Conservation (phyloP, 1,140 invertebrate genomes). For the Achatina immaculata region DNA sequence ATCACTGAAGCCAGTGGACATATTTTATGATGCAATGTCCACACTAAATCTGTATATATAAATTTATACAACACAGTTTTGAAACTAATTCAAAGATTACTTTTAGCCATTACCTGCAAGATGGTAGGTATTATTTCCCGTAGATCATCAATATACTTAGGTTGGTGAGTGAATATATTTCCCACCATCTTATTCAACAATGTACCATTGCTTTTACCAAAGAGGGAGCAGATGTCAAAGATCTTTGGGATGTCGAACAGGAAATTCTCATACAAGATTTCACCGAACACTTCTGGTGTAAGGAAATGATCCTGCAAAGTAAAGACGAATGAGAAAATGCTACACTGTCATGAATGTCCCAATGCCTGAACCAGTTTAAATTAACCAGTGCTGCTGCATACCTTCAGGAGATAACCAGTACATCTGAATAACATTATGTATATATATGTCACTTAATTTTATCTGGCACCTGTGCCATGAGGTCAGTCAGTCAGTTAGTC, state of each 20-base stretch:
- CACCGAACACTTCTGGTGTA: conserved; percentile 76
- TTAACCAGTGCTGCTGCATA: too few relatives aligned
- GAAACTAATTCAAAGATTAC: too few relatives aligned
- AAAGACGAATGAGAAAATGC: conserved; percentile 28
- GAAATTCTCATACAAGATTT: conserved; percentile 84
- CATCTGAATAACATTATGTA: too few relatives aligned
- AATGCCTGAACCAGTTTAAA: neutral
- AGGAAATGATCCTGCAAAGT: conserved; percentile 77
- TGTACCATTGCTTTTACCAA: conserved; percentile 77
- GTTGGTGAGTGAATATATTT: conserved; percentile 79
- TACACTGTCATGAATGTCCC: too few relatives aligned
- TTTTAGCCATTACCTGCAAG: conserved; percentile 65
- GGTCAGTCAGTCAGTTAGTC: too few relatives aligned
- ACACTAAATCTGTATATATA: too few relatives aligned
- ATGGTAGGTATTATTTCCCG: conserved; percentile 72
- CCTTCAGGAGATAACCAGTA: too few relatives aligned
- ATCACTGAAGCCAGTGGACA: too few relatives aligned
- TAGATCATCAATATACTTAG: conserved; percentile 80
- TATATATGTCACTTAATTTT: too few relatives aligned
- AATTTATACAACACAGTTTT: too few relatives aligned
- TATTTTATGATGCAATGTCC: too few relatives aligned
- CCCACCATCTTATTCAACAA: conserved; percentile 78
- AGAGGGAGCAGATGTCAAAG: conserved; percentile 82
- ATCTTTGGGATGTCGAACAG: conserved; percentile 86
- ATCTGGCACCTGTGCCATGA: too few relatives aligned